phyloP scores from a whole-genome alignment of 1,140 invertebrate species.

The Drosophila erecta region DNA sequence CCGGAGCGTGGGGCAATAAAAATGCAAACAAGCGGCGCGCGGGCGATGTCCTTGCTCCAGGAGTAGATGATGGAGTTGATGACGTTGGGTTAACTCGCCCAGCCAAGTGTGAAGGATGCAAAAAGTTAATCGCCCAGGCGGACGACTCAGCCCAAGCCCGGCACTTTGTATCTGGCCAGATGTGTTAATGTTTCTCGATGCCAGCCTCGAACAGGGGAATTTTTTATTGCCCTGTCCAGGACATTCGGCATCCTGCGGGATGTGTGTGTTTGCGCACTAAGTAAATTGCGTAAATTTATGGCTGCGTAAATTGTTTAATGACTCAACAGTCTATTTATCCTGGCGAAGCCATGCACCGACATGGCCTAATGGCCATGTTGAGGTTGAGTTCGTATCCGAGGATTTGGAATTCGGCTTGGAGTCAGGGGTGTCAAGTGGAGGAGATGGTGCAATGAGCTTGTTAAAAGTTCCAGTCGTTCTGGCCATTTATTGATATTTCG shows the following conservation, averaged over 20 bases:
- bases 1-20: constrained; percentile 58
- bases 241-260: constrained; percentile 34
- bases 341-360: constrained; percentile 53
- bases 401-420: constrained; percentile 12
- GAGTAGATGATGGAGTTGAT: constrained; percentile 29
- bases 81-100: constrained; percentile 25
- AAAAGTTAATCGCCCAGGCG: constrained; percentile 83
- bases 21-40: constrained; percentile 67
- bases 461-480: constrained; percentile 10
- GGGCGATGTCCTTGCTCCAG: constrained; percentile 34
- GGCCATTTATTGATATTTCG: constrained; percentile 23
- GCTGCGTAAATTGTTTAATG: constrained; percentile 84
- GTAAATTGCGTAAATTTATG: constrained; percentile 84
- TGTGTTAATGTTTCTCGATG: constrained; percentile 73
- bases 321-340: constrained; percentile 81
- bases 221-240: constrained; percentile 69
- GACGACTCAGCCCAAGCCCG: constrained; percentile 24
- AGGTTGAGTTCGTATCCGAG: constrained; percentile 43
- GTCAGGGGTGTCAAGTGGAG: constrained; percentile 45
- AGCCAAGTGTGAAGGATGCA: constrained; percentile 76
- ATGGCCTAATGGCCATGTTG: constrained; percentile 67
- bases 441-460: not conserved
- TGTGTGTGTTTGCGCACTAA: constrained; percentile 61
- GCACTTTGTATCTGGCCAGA: constrained; percentile 75
- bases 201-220: constrained; percentile 49